Base-by-base conservation (phyloP, 2,888 invertebrate species). In the Hedychridium roseum region DNA sequence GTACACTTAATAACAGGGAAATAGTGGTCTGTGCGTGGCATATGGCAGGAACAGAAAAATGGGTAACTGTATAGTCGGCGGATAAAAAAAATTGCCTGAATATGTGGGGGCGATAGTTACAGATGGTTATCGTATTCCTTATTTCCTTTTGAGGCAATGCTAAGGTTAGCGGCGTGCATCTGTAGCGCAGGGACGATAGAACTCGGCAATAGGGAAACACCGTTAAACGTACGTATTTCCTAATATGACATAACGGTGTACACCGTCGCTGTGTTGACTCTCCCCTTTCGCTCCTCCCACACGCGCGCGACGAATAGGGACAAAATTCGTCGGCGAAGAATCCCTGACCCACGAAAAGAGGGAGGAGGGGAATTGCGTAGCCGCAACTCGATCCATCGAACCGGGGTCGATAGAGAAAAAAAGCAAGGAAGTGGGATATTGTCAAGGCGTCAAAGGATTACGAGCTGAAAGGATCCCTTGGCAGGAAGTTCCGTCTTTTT, bases 171-270 rank as follows among this genome's bases (percentile, higher is more conserved):
- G n/a, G n/a, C n/a, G n/a, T n/a, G n/a, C n/a, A n/a, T n/a, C n/a
- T n/a, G n/a, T n/a, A n/a, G 21, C 21, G 30, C 39, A 34, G 11
- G 17, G 37, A 42, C n/a, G 27, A 23, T 32, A 26, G n/a, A 43
- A 54, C 30, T 43, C 21, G 14, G 9, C 54, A 50, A 42, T 50
- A 46, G 54, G 55, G 52, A 64, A 62, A 61, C 61, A 72, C 74
- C 77, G 78, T 76, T 78, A 76, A 76, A 68, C 65, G 63, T 57
- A 66, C 59, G 68, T 69, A 72, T 73, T 72, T 74, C 73, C 74
- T 77, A 76, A 77, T 77, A 73, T 78, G 76, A 74, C 74, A 75
- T 78, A 78, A 78, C 78, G 77, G 78, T 72, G 54, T n/a, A n/a
- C n/a, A n/a, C n/a, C 57, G 60, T 57, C 57, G 56, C 64, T 68